Conservation (phyloP, 2,797 vertebrate species). For the Pangasius macronema region DNA sequence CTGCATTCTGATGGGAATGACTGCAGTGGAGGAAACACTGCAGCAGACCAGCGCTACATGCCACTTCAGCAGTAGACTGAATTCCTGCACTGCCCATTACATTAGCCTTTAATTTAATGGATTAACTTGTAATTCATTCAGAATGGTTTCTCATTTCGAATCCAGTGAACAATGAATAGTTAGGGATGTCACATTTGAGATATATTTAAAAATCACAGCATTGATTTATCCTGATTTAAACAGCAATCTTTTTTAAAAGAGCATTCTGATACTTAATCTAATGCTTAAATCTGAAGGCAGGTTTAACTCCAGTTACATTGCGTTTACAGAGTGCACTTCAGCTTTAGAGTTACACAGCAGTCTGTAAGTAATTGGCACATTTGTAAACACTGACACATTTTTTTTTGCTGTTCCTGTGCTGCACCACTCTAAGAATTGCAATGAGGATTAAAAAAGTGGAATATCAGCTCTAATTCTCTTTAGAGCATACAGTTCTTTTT, state of each 20-base stretch:
- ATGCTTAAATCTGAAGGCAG: background rate
- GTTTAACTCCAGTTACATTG: background rate
- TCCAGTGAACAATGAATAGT: slow-evolving; percentile 6
- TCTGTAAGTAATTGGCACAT: slow-evolving; percentile 18
- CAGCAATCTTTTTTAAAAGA: background rate
- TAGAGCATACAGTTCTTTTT: background rate
- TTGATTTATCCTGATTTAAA: background rate
- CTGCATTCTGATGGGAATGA: slow-evolving; percentile 58
- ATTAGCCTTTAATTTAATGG: slow-evolving; percentile 28
- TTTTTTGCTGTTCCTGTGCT: background rate
- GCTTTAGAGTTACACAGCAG: background rate
- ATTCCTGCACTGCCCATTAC: slow-evolving; percentile 39
- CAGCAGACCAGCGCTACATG: slow-evolving; percentile 51
- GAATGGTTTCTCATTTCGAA: background rate
- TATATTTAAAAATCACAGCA: background rate
- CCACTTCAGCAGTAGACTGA: slow-evolving; percentile 50
- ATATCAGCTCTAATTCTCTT: background rate
- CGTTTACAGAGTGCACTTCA: background rate
- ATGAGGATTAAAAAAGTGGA: background rate
- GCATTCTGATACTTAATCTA: background rate
- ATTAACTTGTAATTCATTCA: slow-evolving; percentile 34
- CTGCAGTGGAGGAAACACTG: slow-evolving; percentile 58
- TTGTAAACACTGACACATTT: background rate
- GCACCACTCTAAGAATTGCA: background rate
- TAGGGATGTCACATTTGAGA: background rate